Evolutionary conservation across 1,140 invertebrate species (phyloP), one percentile per base, ranked within the genome.

Genomic region (Diachasmimorpha longicaudata): DNA sequence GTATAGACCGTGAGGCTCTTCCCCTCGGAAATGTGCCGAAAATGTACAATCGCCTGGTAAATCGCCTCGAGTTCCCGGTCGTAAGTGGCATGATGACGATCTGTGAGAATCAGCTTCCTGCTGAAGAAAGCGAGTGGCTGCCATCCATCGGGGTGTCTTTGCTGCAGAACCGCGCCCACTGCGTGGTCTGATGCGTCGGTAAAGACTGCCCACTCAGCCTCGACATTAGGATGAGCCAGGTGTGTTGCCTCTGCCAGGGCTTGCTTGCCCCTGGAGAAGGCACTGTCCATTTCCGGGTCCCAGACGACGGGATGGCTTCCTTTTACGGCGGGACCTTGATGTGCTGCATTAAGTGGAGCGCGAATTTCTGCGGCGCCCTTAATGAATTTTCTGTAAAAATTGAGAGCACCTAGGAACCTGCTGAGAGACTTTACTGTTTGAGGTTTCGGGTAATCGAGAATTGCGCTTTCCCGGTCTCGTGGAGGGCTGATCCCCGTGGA

Each of bases 21-120:
- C n/a, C n/a, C n/a, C n/a, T n/a, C n/a, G n/a, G n/a, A n/a, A n/a
- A n/a, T n/a, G n/a, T n/a, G n/a, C n/a, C n/a, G 0, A 72, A 89
- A 88, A 77, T 78, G 75, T 75, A 81, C 79, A 0, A 87, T 74
- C 2, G 81, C 75, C 8, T 21, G n/a, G 71, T 82, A 86, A 4
- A 84, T 79, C 0, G 84, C 85, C 0, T 85, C 67, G 0, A 91
- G 79, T 79, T 90, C 86, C 4, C 86, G 66, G 77, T 89, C 83
- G 70, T 87, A 88, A 0, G 83, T 78, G 37, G 37, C 37, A 10
- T 39, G 46, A 48, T 36, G 46, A 76, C 42, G 46, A 85, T 55
- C 81, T 83, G 2, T 37, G n/a, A 8, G 25, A 6, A 9, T 9
- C 16, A 70, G 68, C 16, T 70, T 70, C 8, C 10, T 16, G n/a